Conservation (phyloP, 2,797 vertebrate genomes). For the Gymnocypris eckloni region DNA sequence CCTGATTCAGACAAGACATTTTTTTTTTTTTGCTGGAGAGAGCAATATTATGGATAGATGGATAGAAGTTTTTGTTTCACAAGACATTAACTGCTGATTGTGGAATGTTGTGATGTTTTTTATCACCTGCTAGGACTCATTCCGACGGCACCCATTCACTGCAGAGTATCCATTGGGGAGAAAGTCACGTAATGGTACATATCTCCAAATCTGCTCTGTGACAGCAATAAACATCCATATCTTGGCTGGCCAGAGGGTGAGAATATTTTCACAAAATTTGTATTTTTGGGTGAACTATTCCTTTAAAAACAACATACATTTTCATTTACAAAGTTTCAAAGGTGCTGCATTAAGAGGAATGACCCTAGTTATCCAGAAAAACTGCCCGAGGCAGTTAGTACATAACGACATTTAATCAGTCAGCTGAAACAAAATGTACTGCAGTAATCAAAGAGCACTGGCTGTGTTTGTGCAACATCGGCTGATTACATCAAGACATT, state of each 20-base stretch:
- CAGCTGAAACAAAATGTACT: conserved; percentile 33
- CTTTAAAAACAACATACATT: background rate
- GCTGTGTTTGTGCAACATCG: conserved; percentile 30
- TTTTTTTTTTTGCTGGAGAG: no score
- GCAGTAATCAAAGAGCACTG: conserved; percentile 46
- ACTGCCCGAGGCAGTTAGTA: conserved; percentile 13
- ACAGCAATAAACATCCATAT: background rate
- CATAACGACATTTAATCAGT: conserved; percentile 49
- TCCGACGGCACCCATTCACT: background rate
- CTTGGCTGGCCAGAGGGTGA: background rate
- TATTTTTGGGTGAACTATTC: background rate
- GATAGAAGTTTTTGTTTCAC: background rate
- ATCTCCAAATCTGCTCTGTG: background rate
- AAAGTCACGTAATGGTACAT: background rate
- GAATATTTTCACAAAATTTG: background rate
- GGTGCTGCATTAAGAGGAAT: background rate
- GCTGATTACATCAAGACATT: conserved; percentile 44
- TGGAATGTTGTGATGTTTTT: background rate
- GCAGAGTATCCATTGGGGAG: background rate
- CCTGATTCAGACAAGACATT: background rate
- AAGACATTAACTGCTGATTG: background rate
- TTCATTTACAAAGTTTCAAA: background rate
- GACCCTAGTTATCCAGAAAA: background rate
- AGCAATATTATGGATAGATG: background rate
- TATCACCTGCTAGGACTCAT: background rate